A percentile compares a stretch with the other conserved stretches of the same genome.
Conservation (phyloP, 2,888 invertebrate species). For the Nomada fabriciana region DNA sequence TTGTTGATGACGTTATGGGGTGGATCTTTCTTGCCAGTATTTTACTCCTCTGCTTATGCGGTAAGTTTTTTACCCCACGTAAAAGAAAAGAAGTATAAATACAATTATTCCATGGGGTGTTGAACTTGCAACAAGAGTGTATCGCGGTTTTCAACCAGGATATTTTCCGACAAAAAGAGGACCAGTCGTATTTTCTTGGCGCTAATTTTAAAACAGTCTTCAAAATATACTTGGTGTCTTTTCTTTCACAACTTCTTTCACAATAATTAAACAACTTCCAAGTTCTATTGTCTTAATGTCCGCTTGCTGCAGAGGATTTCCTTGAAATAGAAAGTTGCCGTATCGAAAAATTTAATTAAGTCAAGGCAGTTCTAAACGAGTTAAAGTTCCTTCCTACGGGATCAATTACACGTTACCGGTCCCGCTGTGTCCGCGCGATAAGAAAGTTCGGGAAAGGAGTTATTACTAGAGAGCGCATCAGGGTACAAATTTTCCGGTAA, state of each 20-base stretch:
- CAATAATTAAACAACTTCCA: neutral
- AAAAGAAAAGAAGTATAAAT: neutral
- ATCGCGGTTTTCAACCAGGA: too few relatives aligned
- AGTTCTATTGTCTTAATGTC: neutral
- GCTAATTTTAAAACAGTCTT: neutral
- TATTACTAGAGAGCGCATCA: constrained; percentile 1
- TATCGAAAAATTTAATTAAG: constrained; percentile 37
- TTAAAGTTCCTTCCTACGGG: constrained; percentile 34
- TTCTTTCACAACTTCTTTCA: neutral
- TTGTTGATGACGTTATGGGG: constrained; percentile 85
- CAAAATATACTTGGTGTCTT: neutral
- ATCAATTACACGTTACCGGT: constrained; percentile 20
- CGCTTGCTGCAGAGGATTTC: neutral
- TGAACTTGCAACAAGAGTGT: neutral
- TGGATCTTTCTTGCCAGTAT: constrained; percentile 84
- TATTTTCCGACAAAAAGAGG: neutral
- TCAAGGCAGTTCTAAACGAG: neutral
- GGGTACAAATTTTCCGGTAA: neutral
- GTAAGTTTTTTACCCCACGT: constrained; percentile 71
- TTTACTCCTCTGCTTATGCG: constrained; percentile 84
- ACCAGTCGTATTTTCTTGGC: neutral
- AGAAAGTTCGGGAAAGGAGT: constrained; percentile 33
- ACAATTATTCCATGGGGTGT: neutral
- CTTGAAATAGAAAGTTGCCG: neutral
- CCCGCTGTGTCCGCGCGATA: constrained; percentile 15